phyloP scores from a whole-genome alignment of 2,797 vertebrate species.

The Premnoplex brunnescens region DNA sequence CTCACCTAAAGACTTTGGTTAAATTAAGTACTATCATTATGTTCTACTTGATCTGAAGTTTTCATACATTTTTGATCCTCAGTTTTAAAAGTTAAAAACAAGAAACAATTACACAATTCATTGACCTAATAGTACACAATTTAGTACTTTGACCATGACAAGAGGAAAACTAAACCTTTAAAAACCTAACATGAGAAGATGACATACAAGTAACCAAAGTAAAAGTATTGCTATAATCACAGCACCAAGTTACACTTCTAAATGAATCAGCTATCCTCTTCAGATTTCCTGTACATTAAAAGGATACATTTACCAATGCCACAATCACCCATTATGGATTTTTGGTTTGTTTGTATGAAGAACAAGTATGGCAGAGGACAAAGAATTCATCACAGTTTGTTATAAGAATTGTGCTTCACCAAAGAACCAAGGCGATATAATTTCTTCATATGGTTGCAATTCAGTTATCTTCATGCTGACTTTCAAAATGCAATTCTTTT shows the following conservation, averaged over 20 bases:
- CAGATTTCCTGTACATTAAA: conserved; percentile 59
- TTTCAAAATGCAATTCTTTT: conserved; percentile 76
- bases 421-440: conserved; percentile 61
- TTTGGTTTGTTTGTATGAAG: conserved; percentile 76
- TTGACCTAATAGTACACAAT: conserved; percentile 75
- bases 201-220: conserved; percentile 57
- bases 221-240: conserved; percentile 76
- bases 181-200: conserved; percentile 62
- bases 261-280: conserved; percentile 61
- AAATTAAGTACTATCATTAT: conserved; percentile 84
- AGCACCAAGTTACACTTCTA: conserved; percentile 74
- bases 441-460: conserved; percentile 56
- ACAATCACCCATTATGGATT: conserved; percentile 66
- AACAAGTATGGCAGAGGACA: conserved; percentile 50
- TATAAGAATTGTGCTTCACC: conserved; percentile 79
- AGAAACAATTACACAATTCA: conserved; percentile 76
- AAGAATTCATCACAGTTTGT: conserved; percentile 79
- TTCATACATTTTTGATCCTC: conserved; percentile 55
- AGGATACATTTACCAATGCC: conserved; percentile 61
- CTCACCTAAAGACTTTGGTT: conserved; percentile 88
- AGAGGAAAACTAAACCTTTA: conserved; percentile 70
- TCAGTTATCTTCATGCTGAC: conserved; percentile 30
- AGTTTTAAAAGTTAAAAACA: conserved; percentile 65
- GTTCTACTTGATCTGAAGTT: conserved; percentile 78
- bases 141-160: conserved; percentile 70